phyloP scores from a whole-genome alignment of 2,888 invertebrate genomes.

The Tenthredo mesomela region DNA sequence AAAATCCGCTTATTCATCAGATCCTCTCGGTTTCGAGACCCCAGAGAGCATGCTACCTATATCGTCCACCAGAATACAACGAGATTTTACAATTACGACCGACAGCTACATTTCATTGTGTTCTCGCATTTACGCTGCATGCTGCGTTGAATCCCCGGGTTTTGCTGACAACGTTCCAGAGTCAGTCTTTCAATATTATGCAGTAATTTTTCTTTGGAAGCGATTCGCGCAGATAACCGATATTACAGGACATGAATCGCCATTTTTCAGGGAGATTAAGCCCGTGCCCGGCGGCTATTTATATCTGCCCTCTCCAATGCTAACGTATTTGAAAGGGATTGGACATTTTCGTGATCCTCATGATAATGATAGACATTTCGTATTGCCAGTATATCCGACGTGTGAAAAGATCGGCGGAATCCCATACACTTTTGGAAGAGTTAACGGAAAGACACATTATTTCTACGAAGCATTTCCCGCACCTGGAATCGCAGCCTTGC shows the following conservation, averaged over 20 bases:
- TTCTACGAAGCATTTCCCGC: conserved; percentile 32
- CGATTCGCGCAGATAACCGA: background rate
- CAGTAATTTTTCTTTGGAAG: background rate
- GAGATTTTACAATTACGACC: conserved; percentile 20
- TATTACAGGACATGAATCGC: background rate
- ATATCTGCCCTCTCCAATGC: background rate
- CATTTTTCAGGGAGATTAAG: background rate
- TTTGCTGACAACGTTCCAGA: background rate
- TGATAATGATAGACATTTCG: background rate
- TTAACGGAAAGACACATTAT: background rate
- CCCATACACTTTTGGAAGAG: background rate
- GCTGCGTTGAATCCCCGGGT: background rate
- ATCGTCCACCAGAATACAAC: background rate
- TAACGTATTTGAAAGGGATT: conserved; percentile 30
- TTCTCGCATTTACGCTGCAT: conserved; percentile 16
- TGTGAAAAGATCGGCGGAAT: background rate
- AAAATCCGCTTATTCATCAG: background rate
- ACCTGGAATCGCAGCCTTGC: conserved; percentile 11
- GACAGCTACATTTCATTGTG: conserved; percentile 37
- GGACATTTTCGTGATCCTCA: conserved; percentile 31
- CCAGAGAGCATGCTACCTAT: background rate
- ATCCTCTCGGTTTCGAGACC: background rate
- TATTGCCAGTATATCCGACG: background rate
- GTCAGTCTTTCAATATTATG: conserved; percentile 35
- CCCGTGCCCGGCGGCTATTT: too few relatives aligned